phyloP scores from a whole-genome alignment of 2,113 vertebrate species.

The Brevimyrus niger region DNA sequence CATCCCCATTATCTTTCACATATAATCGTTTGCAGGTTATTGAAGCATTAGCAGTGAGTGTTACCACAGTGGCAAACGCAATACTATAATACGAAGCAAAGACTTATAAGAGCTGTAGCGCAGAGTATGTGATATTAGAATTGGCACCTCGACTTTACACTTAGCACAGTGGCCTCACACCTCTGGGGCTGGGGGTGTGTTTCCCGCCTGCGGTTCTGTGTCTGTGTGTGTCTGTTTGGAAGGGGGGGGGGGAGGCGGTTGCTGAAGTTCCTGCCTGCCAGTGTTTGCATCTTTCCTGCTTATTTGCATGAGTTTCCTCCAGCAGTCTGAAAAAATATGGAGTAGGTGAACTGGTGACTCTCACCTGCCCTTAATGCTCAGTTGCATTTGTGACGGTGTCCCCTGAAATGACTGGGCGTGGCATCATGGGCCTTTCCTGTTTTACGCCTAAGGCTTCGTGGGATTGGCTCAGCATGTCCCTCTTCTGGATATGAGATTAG shows the following conservation, averaged over 20 bases:
- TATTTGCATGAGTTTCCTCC: background rate
- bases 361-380: background rate
- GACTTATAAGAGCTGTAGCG: background rate
- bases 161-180: background rate
- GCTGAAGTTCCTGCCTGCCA: background rate
- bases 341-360: background rate
- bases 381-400: background rate
- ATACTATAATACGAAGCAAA: background rate
- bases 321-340: background rate
- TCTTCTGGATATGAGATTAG: background rate
- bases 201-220: background rate
- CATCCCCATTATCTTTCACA: background rate
- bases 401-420: background rate
- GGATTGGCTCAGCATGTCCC: background rate
- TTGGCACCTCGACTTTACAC: background rate
- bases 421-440: background rate
- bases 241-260: background rate
- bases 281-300: background rate
- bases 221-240: background rate
- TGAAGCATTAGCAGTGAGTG: background rate
- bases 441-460: background rate
- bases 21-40: background rate
- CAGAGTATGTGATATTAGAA: background rate
- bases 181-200: background rate
- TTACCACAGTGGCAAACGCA: background rate